Conservation (phyloP, 2,797 vertebrate species). For the Simalia tracyae region DNA sequence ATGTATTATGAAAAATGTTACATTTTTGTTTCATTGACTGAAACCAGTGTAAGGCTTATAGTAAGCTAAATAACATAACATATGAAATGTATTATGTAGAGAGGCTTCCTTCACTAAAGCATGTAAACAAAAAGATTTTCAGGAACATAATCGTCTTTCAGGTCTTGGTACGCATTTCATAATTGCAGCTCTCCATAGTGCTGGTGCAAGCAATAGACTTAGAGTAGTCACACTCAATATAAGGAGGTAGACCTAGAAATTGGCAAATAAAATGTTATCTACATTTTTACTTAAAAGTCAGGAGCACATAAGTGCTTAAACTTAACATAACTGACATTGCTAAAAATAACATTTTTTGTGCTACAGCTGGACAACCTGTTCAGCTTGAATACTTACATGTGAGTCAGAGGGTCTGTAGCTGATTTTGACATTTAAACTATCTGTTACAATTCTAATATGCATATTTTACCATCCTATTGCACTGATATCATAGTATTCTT, state of each 20-base stretch:
- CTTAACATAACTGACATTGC: not conserved
- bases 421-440: not conserved
- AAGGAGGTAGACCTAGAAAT: conserved; percentile 91
- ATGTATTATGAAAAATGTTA: conserved; percentile 31
- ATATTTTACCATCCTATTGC: not conserved
- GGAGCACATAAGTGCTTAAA: not conserved
- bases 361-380: not conserved
- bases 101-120: conserved; percentile 37
- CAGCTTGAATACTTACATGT: not conserved
- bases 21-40: conserved; percentile 29
- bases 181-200: conserved; percentile 88
- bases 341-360: not conserved
- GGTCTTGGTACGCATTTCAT: conserved; percentile 79
- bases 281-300: not conserved
- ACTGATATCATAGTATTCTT: not conserved
- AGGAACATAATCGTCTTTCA: conserved; percentile 82
- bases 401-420: not conserved
- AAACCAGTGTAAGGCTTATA: conserved; percentile 52
- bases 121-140: conserved; percentile 47
- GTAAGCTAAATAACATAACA: conserved; percentile 48
- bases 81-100: conserved; percentile 47
- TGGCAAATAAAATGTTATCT: conserved; percentile 49
- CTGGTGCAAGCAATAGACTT: conserved; percentile 91
- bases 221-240: conserved; percentile 95
- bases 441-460: conserved; percentile 7